Conservation (phyloP, 1,140 invertebrate species). For the Orchestia grillus region DNA sequence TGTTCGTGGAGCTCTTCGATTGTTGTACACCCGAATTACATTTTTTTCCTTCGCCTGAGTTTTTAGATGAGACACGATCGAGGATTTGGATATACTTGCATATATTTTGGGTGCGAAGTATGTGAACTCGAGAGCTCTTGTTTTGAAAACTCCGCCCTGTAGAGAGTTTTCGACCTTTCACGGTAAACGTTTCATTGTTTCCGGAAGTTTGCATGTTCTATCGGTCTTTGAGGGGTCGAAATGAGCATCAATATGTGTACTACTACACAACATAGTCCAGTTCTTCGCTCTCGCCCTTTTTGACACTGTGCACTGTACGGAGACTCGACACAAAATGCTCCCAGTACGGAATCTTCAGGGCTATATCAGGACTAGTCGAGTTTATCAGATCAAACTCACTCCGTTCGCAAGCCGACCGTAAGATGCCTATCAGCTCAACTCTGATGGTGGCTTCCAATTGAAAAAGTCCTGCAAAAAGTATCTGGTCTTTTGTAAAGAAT, state of each 20-base stretch:
- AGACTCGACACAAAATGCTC: background rate
- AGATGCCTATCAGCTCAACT: background rate
- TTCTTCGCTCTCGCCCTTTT: background rate
- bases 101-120: background rate
- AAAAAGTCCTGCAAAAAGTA: background rate
- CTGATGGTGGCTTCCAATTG: background rate
- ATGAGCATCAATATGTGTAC: background rate
- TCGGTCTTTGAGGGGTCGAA: background rate
- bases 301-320: background rate
- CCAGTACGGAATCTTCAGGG: background rate
- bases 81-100: background rate
- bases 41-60: background rate
- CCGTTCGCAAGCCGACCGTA: background rate
- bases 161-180: background rate
- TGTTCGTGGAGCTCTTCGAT: background rate
- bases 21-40: background rate
- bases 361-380: background rate
- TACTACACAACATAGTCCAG: background rate
- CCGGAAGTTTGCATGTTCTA: background rate
- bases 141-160: background rate
- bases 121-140: background rate
- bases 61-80: background rate
- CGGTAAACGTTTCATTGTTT: background rate
- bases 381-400: background rate
- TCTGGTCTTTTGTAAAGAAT: background rate